Conservation (phyloP, 2,113 vertebrate species). For the Lophura nycthemera region DNA sequence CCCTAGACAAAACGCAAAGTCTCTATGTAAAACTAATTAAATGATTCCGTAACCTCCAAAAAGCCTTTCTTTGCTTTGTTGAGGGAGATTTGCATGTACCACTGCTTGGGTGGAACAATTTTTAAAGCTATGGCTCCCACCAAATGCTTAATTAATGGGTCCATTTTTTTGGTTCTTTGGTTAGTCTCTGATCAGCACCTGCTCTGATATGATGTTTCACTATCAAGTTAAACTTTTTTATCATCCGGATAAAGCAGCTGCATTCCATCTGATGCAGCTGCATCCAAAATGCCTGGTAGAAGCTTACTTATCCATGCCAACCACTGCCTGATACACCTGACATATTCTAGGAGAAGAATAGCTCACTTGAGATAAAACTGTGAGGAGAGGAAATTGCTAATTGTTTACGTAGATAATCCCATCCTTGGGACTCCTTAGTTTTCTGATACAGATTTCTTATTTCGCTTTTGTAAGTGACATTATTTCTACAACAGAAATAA, state of each 20-base stretch:
- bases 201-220: neutral
- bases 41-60: neutral
- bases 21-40: neutral
- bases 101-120: neutral
- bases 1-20: neutral
- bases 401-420: neutral
- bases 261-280: neutral
- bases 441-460: neutral
- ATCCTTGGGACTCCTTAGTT: neutral
- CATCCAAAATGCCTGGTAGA: neutral
- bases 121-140: neutral
- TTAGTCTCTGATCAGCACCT: neutral
- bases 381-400: neutral
- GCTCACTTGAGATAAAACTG: neutral
- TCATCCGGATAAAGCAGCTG: neutral
- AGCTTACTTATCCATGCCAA: neutral
- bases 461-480: neutral
- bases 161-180: neutral
- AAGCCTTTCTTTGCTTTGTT: neutral
- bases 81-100: neutral
- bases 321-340: neutral
- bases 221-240: neutral
- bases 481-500: neutral
- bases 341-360: neutral
- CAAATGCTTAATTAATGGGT: neutral